phyloP scores from a whole-genome alignment of 2,797 vertebrate species.

The Dallia pectoralis region DNA sequence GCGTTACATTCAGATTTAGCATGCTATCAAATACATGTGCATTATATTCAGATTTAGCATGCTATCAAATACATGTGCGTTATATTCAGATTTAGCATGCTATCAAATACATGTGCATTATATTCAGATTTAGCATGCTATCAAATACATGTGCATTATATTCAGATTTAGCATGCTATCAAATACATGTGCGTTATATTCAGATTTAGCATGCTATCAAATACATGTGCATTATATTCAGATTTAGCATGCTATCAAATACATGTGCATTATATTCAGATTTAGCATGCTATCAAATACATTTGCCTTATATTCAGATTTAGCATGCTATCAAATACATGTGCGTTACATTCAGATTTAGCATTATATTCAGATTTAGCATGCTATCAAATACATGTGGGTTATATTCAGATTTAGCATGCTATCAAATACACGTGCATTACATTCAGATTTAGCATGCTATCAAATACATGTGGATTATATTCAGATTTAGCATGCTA shows the following conservation, averaged over 20 bases:
- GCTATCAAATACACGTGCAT: not conserved
- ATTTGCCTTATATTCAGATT: not conserved
- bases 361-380: constrained; percentile 4
- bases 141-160: not conserved
- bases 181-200: not conserved
- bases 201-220: not conserved
- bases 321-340: not conserved
- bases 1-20: not conserved
- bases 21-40: not conserved
- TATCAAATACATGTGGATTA: not conserved
- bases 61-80: not conserved
- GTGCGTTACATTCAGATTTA: too few species aligned
- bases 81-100: constrained; percentile 1
- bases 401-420: constrained; percentile 1
- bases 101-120: not conserved
- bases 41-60: constrained; percentile 1
- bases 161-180: not conserved
- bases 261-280: not conserved
- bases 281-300: not conserved
- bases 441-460: constrained; percentile 1
- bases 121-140: not conserved
- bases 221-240: not conserved
- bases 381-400: not conserved
- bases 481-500: not conserved
- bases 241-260: not conserved